Evolutionary conservation across 2,888 invertebrate species (phyloP), one percentile per base, ranked within the genome.

Genomic region (Chorisops tibialis): DNA sequence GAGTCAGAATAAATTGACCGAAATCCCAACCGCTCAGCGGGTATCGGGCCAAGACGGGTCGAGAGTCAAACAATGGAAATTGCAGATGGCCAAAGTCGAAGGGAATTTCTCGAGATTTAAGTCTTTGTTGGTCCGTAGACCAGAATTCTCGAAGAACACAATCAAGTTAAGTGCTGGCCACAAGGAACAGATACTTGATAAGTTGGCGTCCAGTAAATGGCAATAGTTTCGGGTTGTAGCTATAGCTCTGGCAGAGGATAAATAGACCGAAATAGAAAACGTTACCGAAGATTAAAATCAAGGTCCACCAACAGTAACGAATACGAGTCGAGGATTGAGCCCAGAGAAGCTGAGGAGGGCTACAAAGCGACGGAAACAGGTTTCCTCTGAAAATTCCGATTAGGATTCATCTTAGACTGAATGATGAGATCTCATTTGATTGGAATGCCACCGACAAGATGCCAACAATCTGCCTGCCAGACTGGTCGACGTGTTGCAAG

Each of bases 281-380:
- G 37, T 24, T 50, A 9, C 22, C 12, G 14, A 50, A 50, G 50
- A 50, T 50, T 50, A 35, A 50, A 50, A 50, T 50, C 50, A 50
- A 50, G 16, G 35, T 6, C 50, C 16, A 50, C 21, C 50, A 35
- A 50, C 35, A 50, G 22, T 30, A n/a, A 41, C 7, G n/a, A 16
- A 5, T 7, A 12, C 19, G 24, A n/a, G 22, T 21, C 48, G 21
- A 22, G 4, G n/a, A 19, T 6, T n/a, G 48, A 48, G 11, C 22
- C n/a, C 22, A 22, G 18, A 24, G 48, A 48, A 48, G 11, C 19
- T 48, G 24, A 22, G 30, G 18, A 48, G 48, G 48, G 24, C 22
- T 22, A 6, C 22, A 11, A 22, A 22, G 19, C 48, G 11, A 19
- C n/a, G n/a, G n/a, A 48, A 48, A 48, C 48, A 22, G 48, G 48